phyloP scores from a whole-genome alignment of 2,797 vertebrate species.

The Sebastes wilsoni region DNA sequence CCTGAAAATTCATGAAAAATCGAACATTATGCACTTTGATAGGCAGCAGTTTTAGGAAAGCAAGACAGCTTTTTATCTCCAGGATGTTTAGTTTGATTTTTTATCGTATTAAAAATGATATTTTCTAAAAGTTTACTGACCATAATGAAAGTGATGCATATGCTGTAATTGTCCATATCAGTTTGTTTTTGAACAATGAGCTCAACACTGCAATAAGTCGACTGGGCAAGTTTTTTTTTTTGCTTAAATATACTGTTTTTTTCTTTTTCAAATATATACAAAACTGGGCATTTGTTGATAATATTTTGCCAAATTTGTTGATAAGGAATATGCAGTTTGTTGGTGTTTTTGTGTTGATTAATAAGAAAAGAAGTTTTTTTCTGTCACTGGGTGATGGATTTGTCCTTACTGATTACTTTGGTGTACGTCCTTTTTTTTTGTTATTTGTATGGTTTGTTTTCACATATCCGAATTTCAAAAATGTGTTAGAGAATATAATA shows the following conservation, averaged over 20 bases:
- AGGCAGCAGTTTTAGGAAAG: conserved; percentile 62
- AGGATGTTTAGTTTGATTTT: conserved; percentile 38
- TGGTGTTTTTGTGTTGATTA: conserved; percentile 58
- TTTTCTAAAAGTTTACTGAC: conserved; percentile 51
- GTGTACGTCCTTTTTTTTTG: conserved; percentile 31
- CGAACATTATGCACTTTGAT: conserved; percentile 85
- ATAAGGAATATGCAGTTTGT: conserved; percentile 69
- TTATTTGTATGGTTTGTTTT: conserved; percentile 48
- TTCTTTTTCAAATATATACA: conserved; percentile 5
- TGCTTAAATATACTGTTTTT: conserved; percentile 3
- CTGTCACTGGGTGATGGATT: conserved; percentile 66
- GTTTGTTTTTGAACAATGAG: conserved; percentile 20
- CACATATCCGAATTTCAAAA: conserved; percentile 37
- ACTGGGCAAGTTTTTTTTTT: conserved; percentile 14
- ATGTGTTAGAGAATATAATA: conserved; percentile 17
- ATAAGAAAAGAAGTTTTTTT: conserved; percentile 19
- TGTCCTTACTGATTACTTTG: conserved; percentile 47
- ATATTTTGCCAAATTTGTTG: conserved; percentile 65
- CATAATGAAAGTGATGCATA: conserved; percentile 45
- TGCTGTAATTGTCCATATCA: conserved; percentile 29
- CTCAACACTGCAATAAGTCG: conserved; percentile 58
- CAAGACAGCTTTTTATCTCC: conserved; percentile 38
- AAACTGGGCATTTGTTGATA: conserved; percentile 39
- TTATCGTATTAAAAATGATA: conserved; percentile 40
- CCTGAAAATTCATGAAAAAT: conserved; percentile 55